A percentile compares a stretch with the other conserved stretches of the same genome.
These are phyloP conservation scores for Thunnus thynnus DNA, from an alignment of 2,113 vertebrate genomes.

Conservation along the genomic window DNA sequence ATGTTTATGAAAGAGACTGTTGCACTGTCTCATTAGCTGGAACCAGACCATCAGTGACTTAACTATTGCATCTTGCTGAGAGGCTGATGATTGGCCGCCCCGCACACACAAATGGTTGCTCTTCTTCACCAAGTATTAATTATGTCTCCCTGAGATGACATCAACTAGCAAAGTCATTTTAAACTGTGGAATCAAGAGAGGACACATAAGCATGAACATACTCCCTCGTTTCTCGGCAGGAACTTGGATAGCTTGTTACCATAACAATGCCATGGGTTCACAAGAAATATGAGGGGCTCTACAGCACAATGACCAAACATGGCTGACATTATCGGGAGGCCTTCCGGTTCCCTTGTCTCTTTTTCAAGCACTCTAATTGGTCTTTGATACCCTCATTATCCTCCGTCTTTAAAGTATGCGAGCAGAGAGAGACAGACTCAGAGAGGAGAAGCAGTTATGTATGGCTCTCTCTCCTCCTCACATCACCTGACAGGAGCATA, in stretches of 20 bases:
- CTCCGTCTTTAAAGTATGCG: slow-evolving; percentile 32
- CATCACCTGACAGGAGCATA: slow-evolving; percentile 60
- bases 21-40: slow-evolving; percentile 15
- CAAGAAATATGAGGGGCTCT: slow-evolving; percentile 42
- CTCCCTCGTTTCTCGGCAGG: slow-evolving; percentile 39
- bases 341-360: slow-evolving; percentile 39
- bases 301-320: slow-evolving; percentile 75
- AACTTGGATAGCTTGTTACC: slow-evolving; percentile 38
- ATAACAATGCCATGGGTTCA: slow-evolving; percentile 51
- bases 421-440: neutral
- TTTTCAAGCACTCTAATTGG: slow-evolving; percentile 56
- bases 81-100: neutral
- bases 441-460: slow-evolving; percentile 31
- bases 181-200: slow-evolving; percentile 36
- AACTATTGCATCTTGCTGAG: slow-evolving; percentile 15
- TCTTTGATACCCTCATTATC: slow-evolving; percentile 66
- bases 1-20: slow-evolving; percentile 28
- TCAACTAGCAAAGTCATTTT: slow-evolving; percentile 29
- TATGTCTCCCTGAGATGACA: neutral
- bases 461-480: slow-evolving; percentile 39
- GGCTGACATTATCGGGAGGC: slow-evolving; percentile 51
- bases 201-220: slow-evolving; percentile 14
- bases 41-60: slow-evolving; percentile 36
- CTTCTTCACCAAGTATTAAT: slow-evolving; percentile 27
- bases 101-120: neutral